A percentile compares a stretch with the other conserved stretches of the same genome.
phyloP scores from a whole-genome alignment of 2,797 vertebrate species.

The Pseudomugil tenellus region DNA sequence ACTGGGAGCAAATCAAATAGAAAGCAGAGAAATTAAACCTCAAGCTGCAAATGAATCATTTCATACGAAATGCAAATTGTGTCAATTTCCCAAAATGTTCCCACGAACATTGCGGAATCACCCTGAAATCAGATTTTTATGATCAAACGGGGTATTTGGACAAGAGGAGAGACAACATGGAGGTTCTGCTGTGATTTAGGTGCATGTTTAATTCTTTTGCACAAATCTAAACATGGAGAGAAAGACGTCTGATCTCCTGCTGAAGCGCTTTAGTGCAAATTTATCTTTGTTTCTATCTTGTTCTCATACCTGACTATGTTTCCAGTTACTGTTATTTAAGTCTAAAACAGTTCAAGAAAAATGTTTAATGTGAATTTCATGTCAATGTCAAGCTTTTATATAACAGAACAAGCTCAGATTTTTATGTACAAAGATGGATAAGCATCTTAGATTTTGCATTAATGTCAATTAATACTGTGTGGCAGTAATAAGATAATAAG shows the following conservation, averaged over 20 bases:
- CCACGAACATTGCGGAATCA: conserved; percentile 1
- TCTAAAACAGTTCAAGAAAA: conserved; percentile 4
- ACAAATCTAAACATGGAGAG: background rate
- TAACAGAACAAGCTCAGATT: background rate
- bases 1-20: background rate
- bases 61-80: conserved; percentile 1
- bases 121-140: conserved; percentile 10
- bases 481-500: conserved; percentile 26
- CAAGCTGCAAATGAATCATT: background rate
- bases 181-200: conserved; percentile 7
- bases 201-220: background rate
- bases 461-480: conserved; percentile 26
- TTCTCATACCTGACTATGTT: background rate
- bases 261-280: conserved; percentile 26
- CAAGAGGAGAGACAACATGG: conserved; percentile 26
- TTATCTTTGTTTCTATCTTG: conserved; percentile 41
- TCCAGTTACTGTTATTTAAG: background rate
- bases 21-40: conserved; percentile 18
- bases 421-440: background rate
- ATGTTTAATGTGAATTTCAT: conserved; percentile 11
- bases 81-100: background rate
- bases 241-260: conserved; percentile 12
- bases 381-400: background rate
- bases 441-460: conserved; percentile 11
- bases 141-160: conserved; percentile 21